Conservation (phyloP, 2,797 vertebrate genomes). For the Rhinoraja longicauda region DNA sequence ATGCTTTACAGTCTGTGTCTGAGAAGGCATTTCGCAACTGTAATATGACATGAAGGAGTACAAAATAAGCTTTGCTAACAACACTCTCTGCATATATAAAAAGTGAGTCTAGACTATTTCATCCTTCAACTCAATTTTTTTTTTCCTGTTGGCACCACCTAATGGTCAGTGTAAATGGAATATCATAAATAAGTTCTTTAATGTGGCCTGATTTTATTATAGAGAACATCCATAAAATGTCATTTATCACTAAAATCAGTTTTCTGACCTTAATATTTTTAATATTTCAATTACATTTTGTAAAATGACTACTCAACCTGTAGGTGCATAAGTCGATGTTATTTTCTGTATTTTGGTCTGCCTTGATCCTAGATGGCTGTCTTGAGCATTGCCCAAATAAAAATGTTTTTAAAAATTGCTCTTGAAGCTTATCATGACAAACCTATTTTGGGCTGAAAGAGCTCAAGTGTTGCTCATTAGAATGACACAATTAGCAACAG, state of each 20-base stretch:
- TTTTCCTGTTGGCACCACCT: slow-evolving; percentile 20
- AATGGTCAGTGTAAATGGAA: slow-evolving; percentile 21
- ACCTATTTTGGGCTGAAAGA: background rate
- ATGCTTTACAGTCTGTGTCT: slow-evolving; percentile 32
- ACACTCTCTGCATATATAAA: background rate
- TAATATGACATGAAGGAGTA: slow-evolving; percentile 15
- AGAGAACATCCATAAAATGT: background rate
- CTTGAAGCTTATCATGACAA: background rate
- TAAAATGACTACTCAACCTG: background rate
- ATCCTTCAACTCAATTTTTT: background rate
- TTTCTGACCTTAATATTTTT: background rate
- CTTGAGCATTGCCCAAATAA: background rate
- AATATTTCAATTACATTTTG: slow-evolving; percentile 1
- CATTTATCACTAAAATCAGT: background rate
- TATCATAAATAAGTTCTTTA: slow-evolving; percentile 18
- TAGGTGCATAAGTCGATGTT: background rate
- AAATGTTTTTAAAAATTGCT: background rate
- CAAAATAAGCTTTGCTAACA: slow-evolving; percentile 25
- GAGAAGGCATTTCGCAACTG: slow-evolving; percentile 11
- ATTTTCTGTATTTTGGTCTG: slow-evolving; percentile 32
- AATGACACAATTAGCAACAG: background rate
- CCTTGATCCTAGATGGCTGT: background rate
- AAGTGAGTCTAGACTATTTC: background rate
- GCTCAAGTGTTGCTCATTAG: background rate
- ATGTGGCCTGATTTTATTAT: slow-evolving; percentile 20